Base-by-base conservation (phyloP, 2,888 invertebrate species). In the Nomada hirtipes region DNA sequence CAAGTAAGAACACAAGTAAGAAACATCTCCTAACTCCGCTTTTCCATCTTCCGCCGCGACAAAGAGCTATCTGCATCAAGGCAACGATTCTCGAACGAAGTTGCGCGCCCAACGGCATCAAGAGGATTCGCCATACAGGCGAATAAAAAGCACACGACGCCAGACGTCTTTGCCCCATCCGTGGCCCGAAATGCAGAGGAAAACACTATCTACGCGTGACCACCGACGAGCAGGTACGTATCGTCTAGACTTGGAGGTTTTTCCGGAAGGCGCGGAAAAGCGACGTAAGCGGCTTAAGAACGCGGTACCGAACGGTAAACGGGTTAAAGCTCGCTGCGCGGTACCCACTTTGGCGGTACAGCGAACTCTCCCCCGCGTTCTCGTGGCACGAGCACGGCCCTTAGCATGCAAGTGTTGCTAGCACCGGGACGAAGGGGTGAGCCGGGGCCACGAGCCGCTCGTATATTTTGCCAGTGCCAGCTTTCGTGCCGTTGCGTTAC, bases 361-460 rank as follows among this genome's bases (percentile, higher is more conserved):
- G 85, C 85, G 81, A 86, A 88, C 83, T 77, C 80, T 20, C 82
- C 80, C 85, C 87, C 89, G 84, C 88, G 88, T 87, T 79, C 81
- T 74, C 81, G 83, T 77, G 84, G 83, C 83, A 86, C 84, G 81
- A 77, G 83, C 80, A 69, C 61, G 68, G 72, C 89, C 87, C 85
- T 90, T 90, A 88, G 83, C 91, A 85, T 88, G 90, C 87, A 82
- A 90, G 86, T 86, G 82, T 79, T 59, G 74, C 85, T 47, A 81
- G 82, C 79, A 82, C 76, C 70, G 74, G 79, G 76, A 79, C 63
- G 74, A 23, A 69, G 71, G 64, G 72, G 63, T 60, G 13, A 36
- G 59, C 60, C 26, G 71, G 72, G 57, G 78, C 79, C 89, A 91
- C 90, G 90, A 90, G 80, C 67, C 81, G 83, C 86, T 89, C 90